Percentiles rank a stretch among this genome's conserved stretches.
Conservation (phyloP, 2,797 vertebrate genomes). For the Synaphobranchus kaupii region DNA sequence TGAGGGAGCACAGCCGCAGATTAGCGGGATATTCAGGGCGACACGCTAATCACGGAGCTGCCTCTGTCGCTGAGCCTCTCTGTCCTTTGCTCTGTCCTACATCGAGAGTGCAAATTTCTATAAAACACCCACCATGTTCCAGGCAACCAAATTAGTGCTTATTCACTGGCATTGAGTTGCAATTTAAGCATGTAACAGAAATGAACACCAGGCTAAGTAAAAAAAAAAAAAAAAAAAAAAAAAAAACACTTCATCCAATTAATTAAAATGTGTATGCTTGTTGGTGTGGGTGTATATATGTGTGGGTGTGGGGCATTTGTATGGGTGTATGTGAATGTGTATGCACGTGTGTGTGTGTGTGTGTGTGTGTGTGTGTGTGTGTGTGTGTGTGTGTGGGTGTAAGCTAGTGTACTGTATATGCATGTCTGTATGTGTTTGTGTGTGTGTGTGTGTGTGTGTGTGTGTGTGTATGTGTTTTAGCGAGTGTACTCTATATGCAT, state of each 20-base stretch:
- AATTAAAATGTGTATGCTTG: neutral
- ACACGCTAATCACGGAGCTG: constrained; percentile 23
- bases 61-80: constrained; percentile 17
- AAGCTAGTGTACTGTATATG: too few relatives aligned
- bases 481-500: too few relatives aligned
- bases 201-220: too few relatives aligned
- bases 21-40: constrained; percentile 28
- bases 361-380: too few relatives aligned
- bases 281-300: too few relatives aligned
- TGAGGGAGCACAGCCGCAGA: neutral
- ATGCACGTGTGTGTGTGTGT: too few relatives aligned
- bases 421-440: too few relatives aligned
- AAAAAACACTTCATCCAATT: neutral
- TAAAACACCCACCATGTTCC: neutral
- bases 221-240: neutral
- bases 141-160: neutral
- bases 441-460: too few relatives aligned
- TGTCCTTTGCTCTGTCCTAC: neutral
- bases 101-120: neutral
- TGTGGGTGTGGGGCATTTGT: too few relatives aligned
- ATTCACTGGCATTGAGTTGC: neutral
- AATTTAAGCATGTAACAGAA: neutral
- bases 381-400: too few relatives aligned
- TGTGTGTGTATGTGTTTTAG: too few relatives aligned
- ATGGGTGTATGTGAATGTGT: too few relatives aligned